Evolutionary conservation across 2,888 invertebrate species (phyloP).

Genomic region (Drosophila phalerata): DNA sequence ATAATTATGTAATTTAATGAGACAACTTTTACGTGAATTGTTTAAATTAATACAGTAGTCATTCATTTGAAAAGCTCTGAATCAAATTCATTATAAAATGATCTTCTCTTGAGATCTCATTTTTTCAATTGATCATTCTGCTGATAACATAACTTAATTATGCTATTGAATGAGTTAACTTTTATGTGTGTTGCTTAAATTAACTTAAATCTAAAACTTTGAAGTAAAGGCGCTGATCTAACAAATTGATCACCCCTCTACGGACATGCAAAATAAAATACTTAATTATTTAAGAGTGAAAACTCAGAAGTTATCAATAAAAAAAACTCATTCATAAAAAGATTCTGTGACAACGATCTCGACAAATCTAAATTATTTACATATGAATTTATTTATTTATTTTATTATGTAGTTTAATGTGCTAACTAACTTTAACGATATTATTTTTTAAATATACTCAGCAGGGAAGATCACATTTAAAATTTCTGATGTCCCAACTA

Average conservation of each 20-base stretch:
- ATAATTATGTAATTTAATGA: constrained; percentile 54
- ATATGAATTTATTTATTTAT: neutral
- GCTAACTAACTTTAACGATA: constrained; percentile 2
- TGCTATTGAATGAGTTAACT: constrained; percentile 44
- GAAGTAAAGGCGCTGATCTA: neutral
- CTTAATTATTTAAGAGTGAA: neutral
- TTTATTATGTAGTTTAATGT: constrained; percentile 9
- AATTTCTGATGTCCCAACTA: neutral
- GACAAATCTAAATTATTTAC: neutral
- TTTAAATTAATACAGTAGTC: constrained; percentile 25
- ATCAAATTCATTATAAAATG: constrained; percentile 10
- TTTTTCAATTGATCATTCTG: constrained; percentile 10
- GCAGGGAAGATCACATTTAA: neutral
- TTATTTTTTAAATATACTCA: constrained; percentile 13
- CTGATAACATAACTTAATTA: constrained; percentile 35
- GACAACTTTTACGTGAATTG: constrained; percentile 48
- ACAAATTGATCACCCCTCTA: neutral
- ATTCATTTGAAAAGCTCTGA: neutral
- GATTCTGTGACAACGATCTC: neutral
- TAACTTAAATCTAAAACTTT: constrained; percentile 1
- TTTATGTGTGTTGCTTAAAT: constrained; percentile 43
- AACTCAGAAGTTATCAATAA: constrained; percentile 6
- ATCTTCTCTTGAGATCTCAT: constrained; percentile 1
- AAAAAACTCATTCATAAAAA: neutral
- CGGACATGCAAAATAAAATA: neutral